Conservation (phyloP, 2,797 vertebrate genomes). For the Leptodactylus fallax region DNA sequence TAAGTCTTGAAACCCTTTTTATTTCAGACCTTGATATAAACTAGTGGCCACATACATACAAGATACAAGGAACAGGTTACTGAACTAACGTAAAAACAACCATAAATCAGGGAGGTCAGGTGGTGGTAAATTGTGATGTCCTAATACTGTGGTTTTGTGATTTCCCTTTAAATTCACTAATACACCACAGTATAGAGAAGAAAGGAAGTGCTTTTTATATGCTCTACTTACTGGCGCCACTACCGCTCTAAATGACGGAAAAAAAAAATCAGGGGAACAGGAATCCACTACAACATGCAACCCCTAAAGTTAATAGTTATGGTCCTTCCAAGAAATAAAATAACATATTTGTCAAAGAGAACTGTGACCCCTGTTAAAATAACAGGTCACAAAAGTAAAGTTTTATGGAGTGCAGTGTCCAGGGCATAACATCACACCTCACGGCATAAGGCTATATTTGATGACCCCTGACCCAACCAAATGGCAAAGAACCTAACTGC, state of each 20-base stretch:
- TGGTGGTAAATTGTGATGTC: neutral
- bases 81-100: neutral
- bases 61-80: neutral
- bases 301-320: constrained; percentile 50
- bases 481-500: constrained; percentile 1
- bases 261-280: constrained; percentile 19
- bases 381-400: constrained; percentile 9
- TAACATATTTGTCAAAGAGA: neutral
- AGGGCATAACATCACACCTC: constrained; percentile 59
- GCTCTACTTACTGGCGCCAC: constrained; percentile 3
- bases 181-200: neutral
- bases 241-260: too few relatives aligned
- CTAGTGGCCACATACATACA: neutral
- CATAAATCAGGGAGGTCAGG: neutral
- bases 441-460: constrained; percentile 21
- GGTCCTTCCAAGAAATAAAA: constrained; percentile 57
- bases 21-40: neutral
- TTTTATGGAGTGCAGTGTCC: constrained; percentile 55
- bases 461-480: constrained; percentile 32
- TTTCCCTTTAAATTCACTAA: neutral
- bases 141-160: neutral
- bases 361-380: constrained; percentile 26
- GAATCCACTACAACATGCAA: neutral
- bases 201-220: neutral
- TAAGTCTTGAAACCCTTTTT: too few relatives aligned